Evolutionary conservation across 2,113 vertebrate species (phyloP).

Genomic region (Dasyornis broadbenti): DNA sequence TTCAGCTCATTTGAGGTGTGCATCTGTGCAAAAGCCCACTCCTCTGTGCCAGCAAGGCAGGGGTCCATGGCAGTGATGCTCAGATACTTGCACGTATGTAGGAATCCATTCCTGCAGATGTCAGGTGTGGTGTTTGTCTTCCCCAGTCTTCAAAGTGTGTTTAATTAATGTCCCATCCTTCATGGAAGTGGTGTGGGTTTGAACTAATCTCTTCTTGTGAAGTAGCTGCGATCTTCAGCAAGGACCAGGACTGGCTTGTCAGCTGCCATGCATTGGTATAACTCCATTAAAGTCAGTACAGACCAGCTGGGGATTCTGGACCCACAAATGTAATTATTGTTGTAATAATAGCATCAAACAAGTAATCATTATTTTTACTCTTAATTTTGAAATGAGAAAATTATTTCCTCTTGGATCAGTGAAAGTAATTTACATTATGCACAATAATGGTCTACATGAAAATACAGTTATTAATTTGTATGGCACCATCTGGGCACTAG

Average conservation of each 20-base stretch:
- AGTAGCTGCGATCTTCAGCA: background rate
- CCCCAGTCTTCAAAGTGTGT: background rate
- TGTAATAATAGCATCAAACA: constrained; percentile 34
- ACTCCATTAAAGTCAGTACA: constrained; percentile 7
- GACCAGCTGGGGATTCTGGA: constrained; percentile 55
- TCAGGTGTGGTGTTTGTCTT: background rate
- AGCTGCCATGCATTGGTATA: background rate
- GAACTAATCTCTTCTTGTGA: background rate
- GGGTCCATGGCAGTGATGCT: rapidly evolving
- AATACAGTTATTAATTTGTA: constrained; percentile 55
- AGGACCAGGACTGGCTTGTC: background rate
- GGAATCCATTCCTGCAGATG: background rate
- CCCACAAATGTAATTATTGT: constrained; percentile 46
- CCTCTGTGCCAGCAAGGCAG: background rate
- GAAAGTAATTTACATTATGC: constrained; percentile 52
- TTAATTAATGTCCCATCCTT: background rate
- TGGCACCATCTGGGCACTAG: constrained; percentile 43
- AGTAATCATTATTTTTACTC: constrained; percentile 65
- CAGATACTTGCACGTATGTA: rapidly evolving
- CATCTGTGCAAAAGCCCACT: background rate
- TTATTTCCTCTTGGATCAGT: constrained; percentile 61
- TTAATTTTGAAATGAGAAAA: constrained; percentile 53
- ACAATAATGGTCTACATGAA: constrained; percentile 32
- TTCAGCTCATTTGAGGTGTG: background rate
- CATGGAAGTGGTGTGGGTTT: background rate